Percentiles rank a stretch among this genome's conserved stretches.
Conservation (phyloP, 2,797 vertebrate species). For the Myotis myotis region DNA sequence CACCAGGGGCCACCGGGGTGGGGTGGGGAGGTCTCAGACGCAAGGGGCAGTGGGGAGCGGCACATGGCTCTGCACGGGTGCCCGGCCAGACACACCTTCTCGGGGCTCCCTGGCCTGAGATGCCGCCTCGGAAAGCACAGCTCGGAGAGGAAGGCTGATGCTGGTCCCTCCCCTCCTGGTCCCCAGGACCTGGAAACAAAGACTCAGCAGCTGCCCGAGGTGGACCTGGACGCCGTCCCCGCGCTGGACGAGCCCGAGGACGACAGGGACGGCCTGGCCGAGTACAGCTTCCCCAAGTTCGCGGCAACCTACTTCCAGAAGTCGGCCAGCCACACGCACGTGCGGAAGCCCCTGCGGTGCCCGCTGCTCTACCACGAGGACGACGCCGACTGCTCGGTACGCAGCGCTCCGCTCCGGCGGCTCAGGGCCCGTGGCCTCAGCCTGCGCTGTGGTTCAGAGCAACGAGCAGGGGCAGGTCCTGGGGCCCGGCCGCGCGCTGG, state of each 20-base stretch:
- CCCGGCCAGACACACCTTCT: background rate
- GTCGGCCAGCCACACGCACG: constrained; percentile 88
- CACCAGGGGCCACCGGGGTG: accelerated
- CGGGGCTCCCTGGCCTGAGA: background rate
- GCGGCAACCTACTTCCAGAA: constrained; percentile 96
- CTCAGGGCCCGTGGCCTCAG: background rate
- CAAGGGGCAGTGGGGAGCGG: background rate
- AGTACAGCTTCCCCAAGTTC: constrained; percentile 95
- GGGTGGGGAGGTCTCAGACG: background rate
- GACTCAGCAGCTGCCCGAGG: constrained; percentile 84
- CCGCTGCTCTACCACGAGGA: constrained; percentile 95
- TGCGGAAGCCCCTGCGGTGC: constrained; percentile 88
- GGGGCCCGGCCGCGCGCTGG: background rate
- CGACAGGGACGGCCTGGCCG: constrained; percentile 87
- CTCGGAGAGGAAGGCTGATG: too few relatives aligned
- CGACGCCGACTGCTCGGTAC: constrained; percentile 90
- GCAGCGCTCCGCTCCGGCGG: background rate
- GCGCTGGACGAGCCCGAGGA: constrained; percentile 85
- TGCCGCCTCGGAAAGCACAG: background rate
- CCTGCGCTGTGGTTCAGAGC: background rate
- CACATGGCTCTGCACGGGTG: background rate
- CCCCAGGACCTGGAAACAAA: constrained; percentile 88
- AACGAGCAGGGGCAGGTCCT: background rate
- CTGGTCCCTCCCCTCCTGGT: background rate
- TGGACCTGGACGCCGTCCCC: constrained; percentile 91